Evolutionary conservation across 1,140 invertebrate species (phyloP), one percentile per base, ranked within the genome.

Genomic region (Thaumetopoea pityocampa): DNA sequence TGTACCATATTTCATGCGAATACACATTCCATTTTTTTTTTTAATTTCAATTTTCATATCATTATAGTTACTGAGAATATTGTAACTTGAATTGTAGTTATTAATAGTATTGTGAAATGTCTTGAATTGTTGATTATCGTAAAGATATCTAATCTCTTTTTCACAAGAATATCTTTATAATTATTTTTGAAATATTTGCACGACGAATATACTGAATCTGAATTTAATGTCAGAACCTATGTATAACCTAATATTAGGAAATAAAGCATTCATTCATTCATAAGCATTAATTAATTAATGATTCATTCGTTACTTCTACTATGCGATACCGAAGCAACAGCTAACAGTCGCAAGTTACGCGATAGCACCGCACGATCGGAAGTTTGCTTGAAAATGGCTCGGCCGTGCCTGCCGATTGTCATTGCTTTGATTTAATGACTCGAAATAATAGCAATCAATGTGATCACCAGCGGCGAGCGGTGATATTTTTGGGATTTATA

Each of bases 401-500:
- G 29, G 41, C 12, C 23, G 9, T 28, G 23, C 45, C 46, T 19
- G 27, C 28, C 40, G 20, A 52, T 56, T 56, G 49, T 52, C 42
- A 26, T 38, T 51, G 49, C 38, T 59, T 59, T 63, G 59, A 63
- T 63, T 63, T 58, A 63, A 63, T 63, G 59, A 59, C 46, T 52
- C 38, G 48, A 54, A 59, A 59, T 59, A 63, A 63, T 63, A 59
- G 55, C 55, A 63, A 59, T 63, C 55, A 61, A 50, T 53, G 48
- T 37, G 32, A 52, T 54, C 40, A 28, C 42, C 22, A n/a, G n/a
- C 17, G 12, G 32, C 32, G 17, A 24, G 23, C 10, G 37, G 8
- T 34, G 28, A 48, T 51, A 51, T 47, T 50, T 55, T 42, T 35
- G 37, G 16, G 36, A 35, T 26, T 14, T 14, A 23, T 23, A 9